These are phyloP conservation scores for Halcyon badia DNA, from an alignment of 2,797 vertebrate genomes.

Conservation along the genomic window DNA sequence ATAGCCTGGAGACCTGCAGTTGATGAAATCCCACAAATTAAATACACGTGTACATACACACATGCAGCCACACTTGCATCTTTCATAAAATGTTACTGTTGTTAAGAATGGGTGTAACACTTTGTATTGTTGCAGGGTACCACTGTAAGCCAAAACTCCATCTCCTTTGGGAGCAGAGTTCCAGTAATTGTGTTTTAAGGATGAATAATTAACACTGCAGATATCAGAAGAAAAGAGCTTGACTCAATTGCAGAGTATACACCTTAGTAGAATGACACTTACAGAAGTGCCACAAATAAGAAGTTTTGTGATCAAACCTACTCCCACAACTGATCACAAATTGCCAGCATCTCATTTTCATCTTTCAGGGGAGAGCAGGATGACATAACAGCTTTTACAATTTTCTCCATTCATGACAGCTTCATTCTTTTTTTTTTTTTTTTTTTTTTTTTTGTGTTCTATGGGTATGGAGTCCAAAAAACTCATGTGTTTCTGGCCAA, in stretches of 20 bases:
- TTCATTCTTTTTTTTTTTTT: not conserved
- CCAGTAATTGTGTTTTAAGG: not conserved
- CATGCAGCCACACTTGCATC: not conserved
- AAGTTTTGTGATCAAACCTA: not conserved
- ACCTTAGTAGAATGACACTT: not conserved
- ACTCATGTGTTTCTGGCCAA: not conserved
- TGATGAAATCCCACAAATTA: not conserved
- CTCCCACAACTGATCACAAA: not conserved
- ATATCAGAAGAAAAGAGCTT: not conserved
- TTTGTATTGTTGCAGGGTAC: not conserved
- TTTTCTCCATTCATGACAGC: not conserved
- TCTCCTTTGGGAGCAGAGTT: not conserved
- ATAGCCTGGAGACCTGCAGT: not conserved
- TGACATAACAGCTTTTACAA: not conserved
- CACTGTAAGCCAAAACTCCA: not conserved
- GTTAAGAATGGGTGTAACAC: not conserved
- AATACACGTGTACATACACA: fast-evolving
- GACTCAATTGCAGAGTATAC: not conserved
- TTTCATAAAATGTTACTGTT: not conserved
- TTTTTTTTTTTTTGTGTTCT: not conserved
- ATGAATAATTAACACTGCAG: constrained; percentile 40
- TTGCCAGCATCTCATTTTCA: not conserved
- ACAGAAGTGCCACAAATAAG: not conserved
- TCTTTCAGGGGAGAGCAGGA: not conserved
- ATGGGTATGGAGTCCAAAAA: not conserved